Conservation (phyloP, 2,113 vertebrate species). For the Silurus glanis region DNA sequence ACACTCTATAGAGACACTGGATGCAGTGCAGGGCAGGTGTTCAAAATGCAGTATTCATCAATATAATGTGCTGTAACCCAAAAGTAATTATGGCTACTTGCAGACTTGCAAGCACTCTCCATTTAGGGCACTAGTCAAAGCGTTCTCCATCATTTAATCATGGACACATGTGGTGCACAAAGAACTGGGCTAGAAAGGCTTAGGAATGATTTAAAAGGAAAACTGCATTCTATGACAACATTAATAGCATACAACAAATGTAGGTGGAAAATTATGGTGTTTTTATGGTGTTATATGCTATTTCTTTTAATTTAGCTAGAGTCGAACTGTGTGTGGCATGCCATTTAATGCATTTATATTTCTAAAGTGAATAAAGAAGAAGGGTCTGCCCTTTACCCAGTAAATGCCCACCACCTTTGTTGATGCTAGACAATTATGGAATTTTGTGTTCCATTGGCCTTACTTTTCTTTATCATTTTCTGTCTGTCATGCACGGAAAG, state of each 20-base stretch:
- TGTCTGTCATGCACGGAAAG: neutral
- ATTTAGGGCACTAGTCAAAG: slow-evolving; percentile 2
- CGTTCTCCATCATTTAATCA: slow-evolving; percentile 8
- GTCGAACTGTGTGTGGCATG: neutral
- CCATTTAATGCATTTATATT: neutral
- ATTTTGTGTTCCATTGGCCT: neutral
- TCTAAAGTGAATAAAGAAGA: neutral
- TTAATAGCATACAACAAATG: neutral
- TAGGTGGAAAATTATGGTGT: no score
- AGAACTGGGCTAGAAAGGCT: neutral
- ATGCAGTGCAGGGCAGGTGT: neutral
- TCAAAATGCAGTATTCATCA: slow-evolving; percentile 16
- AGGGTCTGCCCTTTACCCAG: neutral
- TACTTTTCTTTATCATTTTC: neutral
- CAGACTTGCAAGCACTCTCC: slow-evolving; percentile 1
- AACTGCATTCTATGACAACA: neutral
- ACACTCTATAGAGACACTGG: neutral
- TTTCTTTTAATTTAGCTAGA: neutral
- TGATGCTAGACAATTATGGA: neutral
- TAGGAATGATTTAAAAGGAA: neutral
- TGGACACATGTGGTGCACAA: neutral
- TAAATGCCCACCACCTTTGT: neutral
- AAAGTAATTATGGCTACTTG: neutral
- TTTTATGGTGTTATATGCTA: neutral
- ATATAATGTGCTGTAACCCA: neutral